These are phyloP conservation scores for Antechinus stuartii DNA, from an alignment of 2,113 vertebrate species.

Conservation along the genomic window DNA sequence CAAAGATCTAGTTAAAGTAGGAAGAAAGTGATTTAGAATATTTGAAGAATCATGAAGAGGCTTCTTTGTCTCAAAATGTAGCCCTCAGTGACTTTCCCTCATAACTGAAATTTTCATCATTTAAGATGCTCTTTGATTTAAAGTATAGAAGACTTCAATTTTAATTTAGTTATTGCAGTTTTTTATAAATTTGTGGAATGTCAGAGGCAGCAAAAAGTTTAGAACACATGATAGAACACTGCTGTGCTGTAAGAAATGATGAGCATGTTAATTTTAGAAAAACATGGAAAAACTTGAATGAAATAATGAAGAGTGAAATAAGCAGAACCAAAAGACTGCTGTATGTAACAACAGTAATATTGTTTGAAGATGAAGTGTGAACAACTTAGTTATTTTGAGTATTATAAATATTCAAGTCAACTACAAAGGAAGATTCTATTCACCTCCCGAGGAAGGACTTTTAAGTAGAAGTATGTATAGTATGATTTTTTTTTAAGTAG, in stretches of 20 bases:
- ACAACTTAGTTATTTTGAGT: neutral
- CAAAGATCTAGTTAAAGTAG: neutral
- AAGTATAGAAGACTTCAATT: neutral
- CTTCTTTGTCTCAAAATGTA: neutral
- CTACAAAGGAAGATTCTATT: neutral
- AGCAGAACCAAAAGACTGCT: neutral
- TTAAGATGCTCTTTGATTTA: neutral
- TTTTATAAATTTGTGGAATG: neutral
- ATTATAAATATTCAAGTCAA: neutral
- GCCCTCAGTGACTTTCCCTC: neutral
- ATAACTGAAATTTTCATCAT: neutral
- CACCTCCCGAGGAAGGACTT: neutral
- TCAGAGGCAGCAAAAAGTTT: neutral
- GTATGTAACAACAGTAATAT: neutral
- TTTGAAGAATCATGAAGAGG: neutral
- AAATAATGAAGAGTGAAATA: neutral
- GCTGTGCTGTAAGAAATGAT: neutral
- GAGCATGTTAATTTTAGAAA: neutral
- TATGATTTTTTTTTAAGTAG: neutral
- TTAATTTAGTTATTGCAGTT: neutral
- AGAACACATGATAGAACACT: neutral
- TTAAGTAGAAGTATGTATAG: neutral
- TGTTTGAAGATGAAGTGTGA: neutral
- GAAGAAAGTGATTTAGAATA: neutral
- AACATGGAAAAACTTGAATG: neutral